Evolutionary conservation across 2,113 vertebrate genomes (phyloP).

Genomic region (Cavia porcellus): DNA sequence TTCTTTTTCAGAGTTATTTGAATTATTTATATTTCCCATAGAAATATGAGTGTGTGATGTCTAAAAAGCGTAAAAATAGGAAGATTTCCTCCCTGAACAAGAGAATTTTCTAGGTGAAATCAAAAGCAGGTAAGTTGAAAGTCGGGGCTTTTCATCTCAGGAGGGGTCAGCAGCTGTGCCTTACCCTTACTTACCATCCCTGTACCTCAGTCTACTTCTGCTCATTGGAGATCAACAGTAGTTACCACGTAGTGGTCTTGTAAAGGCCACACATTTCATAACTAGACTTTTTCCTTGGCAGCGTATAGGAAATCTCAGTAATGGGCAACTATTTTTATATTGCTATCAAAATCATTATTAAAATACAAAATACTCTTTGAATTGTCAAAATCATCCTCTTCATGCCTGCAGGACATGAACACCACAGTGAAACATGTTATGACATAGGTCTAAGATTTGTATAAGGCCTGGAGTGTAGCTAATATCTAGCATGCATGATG

Average conservation of each 20-base stretch:
- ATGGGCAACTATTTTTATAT: not conserved
- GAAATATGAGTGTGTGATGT: slow-evolving; percentile 68
- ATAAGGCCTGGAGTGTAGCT: too few relatives aligned
- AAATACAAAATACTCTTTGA: not conserved
- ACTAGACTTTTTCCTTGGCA: not conserved
- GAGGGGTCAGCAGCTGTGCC: not conserved
- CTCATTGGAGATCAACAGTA: not conserved
- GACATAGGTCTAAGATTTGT: not conserved
- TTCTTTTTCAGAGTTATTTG: slow-evolving; percentile 77
- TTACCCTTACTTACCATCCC: not conserved
- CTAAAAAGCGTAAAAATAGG: slow-evolving; percentile 64
- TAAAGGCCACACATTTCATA: not conserved
- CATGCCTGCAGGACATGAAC: not conserved
- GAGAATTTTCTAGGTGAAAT: not conserved
- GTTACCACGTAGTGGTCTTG: not conserved
- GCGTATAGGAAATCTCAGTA: not conserved
- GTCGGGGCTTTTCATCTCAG: not conserved
- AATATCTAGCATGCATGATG: too few relatives aligned
- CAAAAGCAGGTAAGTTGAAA: slow-evolving; percentile 61
- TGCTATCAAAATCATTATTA: not conserved
- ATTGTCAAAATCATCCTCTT: not conserved
- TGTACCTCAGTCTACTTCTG: not conserved
- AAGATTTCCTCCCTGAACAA: slow-evolving; percentile 47
- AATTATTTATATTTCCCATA: slow-evolving; percentile 81
- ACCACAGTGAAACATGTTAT: not conserved